Conservation (phyloP, 2,797 vertebrate species). For the Triplophysa bombifrons region DNA sequence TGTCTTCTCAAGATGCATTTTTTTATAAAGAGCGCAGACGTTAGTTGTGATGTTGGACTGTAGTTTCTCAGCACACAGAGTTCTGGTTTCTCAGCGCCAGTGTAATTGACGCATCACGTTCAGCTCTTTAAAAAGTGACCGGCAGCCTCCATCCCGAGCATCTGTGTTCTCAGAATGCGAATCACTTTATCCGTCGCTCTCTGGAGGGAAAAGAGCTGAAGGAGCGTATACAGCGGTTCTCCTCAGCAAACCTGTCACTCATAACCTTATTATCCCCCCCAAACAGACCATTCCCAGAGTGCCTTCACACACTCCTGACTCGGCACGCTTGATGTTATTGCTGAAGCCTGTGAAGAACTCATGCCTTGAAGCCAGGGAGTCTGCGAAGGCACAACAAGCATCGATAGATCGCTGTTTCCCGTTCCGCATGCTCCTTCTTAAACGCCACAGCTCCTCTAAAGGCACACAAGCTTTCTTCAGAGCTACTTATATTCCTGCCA, state of each 20-base stretch:
- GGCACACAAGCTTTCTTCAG: slow-evolving; percentile 74
- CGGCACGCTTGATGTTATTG: slow-evolving; percentile 74
- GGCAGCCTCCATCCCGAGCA: slow-evolving; percentile 42
- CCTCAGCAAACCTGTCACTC: slow-evolving; percentile 68
- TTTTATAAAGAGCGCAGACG: no score
- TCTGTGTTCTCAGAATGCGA: slow-evolving; percentile 47
- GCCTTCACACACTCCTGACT: slow-evolving; percentile 69
- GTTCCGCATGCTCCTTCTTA: slow-evolving; percentile 74
- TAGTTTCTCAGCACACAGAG: neutral
- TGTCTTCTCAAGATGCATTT: no score
- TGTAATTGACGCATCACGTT: slow-evolving; percentile 2
- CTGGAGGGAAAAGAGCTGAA: slow-evolving; percentile 43
- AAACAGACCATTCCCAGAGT: slow-evolving; percentile 74
- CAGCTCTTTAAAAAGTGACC: slow-evolving; percentile 27
- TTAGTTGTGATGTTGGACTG: neutral
- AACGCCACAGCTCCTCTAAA: slow-evolving; percentile 72
- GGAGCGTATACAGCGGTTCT: slow-evolving; percentile 44
- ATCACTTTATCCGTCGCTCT: slow-evolving; percentile 29
- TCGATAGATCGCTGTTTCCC: slow-evolving; percentile 74
- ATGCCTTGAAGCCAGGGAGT: slow-evolving; percentile 68
- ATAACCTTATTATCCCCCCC: slow-evolving; percentile 69
- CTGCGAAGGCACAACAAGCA: slow-evolving; percentile 67
- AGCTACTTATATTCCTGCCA: slow-evolving; percentile 74
- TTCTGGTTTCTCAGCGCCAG: neutral
- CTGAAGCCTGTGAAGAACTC: slow-evolving; percentile 71